These are phyloP conservation scores for Myotis findleyi DNA, from an alignment of 2,797 vertebrate genomes.

Conservation along the genomic window DNA sequence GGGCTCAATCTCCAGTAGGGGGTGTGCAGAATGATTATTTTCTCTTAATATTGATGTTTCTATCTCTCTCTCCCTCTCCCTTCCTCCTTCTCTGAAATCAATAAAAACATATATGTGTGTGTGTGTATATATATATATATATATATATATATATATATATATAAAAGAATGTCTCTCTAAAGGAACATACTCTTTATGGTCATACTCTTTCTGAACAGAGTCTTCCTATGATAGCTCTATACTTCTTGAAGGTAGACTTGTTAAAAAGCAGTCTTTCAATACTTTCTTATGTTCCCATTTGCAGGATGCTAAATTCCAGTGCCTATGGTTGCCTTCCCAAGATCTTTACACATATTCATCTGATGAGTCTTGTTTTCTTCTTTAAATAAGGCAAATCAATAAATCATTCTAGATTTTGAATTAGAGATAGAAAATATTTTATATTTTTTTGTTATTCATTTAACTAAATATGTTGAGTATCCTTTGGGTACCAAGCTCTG, in stretches of 20 bases:
- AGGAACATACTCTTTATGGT: not conserved
- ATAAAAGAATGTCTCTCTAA: too few species aligned
- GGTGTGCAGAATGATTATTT: too few species aligned
- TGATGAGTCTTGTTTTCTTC: conserved; percentile 12
- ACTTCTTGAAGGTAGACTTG: not conserved
- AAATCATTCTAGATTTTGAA: conserved; percentile 3
- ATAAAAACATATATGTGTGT: too few species aligned
- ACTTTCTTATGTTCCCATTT: not conserved
- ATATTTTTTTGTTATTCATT: not conserved
- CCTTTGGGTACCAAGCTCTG: not conserved
- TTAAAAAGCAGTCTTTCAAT: conserved; percentile 21
- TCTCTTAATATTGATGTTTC: too few species aligned
- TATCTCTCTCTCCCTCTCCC: too few species aligned
- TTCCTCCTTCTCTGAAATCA: too few species aligned
- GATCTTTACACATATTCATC: conserved; percentile 40
- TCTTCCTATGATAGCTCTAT: not conserved
- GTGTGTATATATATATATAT: too few species aligned
- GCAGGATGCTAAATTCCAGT: not conserved
- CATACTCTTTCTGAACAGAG: not conserved
- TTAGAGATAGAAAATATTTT: conserved; percentile 30
- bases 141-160: too few species aligned
- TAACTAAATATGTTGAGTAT: not conserved
- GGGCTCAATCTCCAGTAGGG: too few species aligned
- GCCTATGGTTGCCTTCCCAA: not conserved
- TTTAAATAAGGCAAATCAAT: not conserved